Conservation (phyloP, 2,113 vertebrate species). For the Mola mola region DNA sequence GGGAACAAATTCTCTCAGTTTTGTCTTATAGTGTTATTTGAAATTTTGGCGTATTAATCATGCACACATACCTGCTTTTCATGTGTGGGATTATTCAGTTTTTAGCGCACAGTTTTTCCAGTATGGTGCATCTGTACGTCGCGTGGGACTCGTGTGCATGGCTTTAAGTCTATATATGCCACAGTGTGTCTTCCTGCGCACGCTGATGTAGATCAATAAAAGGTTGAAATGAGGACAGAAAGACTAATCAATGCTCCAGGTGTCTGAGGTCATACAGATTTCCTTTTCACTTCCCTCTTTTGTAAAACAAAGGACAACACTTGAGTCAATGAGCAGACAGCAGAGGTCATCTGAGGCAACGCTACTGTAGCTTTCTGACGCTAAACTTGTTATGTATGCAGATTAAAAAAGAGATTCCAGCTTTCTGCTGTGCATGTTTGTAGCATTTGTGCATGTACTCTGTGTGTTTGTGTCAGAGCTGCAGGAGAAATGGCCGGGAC, state of each 20-base stretch:
- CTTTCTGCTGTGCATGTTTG: constrained; percentile 1
- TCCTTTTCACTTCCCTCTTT: constrained; percentile 28
- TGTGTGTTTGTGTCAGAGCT: constrained; percentile 38
- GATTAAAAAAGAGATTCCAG: constrained; percentile 38
- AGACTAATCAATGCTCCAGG: constrained; percentile 48
- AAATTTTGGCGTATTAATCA: background rate
- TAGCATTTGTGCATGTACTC: constrained; percentile 18
- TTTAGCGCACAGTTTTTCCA: constrained; percentile 13
- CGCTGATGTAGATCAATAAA: constrained; percentile 27
- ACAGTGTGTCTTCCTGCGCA: constrained; percentile 16
- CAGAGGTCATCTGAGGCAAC: constrained; percentile 52
- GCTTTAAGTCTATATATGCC: constrained; percentile 26
- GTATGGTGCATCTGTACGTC: too few species aligned
- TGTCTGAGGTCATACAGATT: constrained; percentile 54
- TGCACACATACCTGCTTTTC: background rate
- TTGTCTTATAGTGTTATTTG: constrained; percentile 7
- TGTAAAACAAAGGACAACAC: constrained; percentile 40
- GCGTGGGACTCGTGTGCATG: constrained; percentile 4
- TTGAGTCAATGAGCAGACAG: constrained; percentile 30
- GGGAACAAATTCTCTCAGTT: constrained; percentile 35
- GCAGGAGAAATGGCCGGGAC: constrained; percentile 44
- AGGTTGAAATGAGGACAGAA: constrained; percentile 64
- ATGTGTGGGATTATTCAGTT: background rate
- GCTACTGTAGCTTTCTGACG: constrained; percentile 37
- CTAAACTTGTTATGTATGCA: constrained; percentile 32